Percentiles rank a stretch among this genome's conserved stretches.
phyloP scores from a whole-genome alignment of 2,113 vertebrate species.

The Strigops habroptila region DNA sequence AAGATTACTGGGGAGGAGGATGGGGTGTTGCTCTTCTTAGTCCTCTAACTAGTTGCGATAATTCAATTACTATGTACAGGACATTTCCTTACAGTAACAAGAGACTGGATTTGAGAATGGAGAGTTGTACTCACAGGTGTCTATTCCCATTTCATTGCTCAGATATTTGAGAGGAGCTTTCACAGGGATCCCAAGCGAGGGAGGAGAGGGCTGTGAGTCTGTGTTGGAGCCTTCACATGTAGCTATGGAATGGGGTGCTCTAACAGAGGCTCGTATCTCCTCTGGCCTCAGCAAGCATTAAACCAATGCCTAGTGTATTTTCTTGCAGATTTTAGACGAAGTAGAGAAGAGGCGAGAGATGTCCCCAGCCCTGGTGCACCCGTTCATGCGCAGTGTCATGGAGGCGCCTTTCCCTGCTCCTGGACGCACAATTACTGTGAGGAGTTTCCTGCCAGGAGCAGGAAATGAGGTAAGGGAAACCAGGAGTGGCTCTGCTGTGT shows the following conservation, averaged over 20 bases:
- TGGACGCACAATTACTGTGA: constrained; percentile 89
- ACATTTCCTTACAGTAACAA: neutral
- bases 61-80: neutral
- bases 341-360: constrained; percentile 92
- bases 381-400: constrained; percentile 96
- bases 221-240: neutral
- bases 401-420: constrained; percentile 96
- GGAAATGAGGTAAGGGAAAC: constrained; percentile 82
- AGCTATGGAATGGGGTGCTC: neutral
- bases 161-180: neutral
- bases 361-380: constrained; percentile 89
- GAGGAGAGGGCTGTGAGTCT: neutral
- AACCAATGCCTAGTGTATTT: neutral
- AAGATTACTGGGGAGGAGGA: neutral
- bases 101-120: neutral
- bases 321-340: constrained; percentile 91
- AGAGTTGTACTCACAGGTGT: neutral
- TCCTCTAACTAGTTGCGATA: neutral
- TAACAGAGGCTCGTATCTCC: neutral
- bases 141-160: neutral
- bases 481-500: neutral
- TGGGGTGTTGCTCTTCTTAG: neutral
- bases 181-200: neutral
- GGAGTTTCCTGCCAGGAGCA: constrained; percentile 92
- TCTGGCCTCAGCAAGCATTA: neutral